These are phyloP conservation scores for Crenuchus spilurus DNA, from an alignment of 2,797 vertebrate genomes.

Conservation along the genomic window DNA sequence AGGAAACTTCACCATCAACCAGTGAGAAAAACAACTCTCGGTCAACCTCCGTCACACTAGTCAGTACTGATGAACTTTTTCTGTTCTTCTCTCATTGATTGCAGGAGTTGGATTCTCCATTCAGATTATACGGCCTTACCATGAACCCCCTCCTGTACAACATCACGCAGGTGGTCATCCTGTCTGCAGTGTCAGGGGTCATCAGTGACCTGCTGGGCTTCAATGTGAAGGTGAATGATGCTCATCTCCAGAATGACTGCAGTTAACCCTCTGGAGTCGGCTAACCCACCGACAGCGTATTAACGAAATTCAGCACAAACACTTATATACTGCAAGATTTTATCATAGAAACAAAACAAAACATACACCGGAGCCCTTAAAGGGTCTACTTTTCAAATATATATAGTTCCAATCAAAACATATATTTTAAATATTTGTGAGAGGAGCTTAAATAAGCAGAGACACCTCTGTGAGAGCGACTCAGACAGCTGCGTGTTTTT, in stretches of 20 bases:
- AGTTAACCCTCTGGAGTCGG: too few relatives aligned
- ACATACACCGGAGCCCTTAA: too few relatives aligned
- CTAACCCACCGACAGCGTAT: too few relatives aligned
- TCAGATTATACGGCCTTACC: conserved; percentile 93
- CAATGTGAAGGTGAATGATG: conserved; percentile 89
- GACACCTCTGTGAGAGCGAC: too few relatives aligned
- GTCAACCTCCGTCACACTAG: not conserved
- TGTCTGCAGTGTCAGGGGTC: conserved; percentile 96
- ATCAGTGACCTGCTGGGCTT: conserved; percentile 98
- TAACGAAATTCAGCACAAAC: too few relatives aligned
- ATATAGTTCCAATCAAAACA: too few relatives aligned
- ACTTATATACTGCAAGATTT: too few relatives aligned
- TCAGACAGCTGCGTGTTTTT: too few relatives aligned
- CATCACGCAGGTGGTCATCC: conserved; percentile 97
- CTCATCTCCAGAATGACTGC: not conserved
- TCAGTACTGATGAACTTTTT: not conserved
- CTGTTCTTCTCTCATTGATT: not conserved
- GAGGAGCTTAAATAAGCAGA: too few relatives aligned
- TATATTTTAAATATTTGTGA: too few relatives aligned
- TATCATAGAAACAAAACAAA: too few relatives aligned
- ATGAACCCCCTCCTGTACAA: conserved; percentile 99
- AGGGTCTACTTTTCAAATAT: too few relatives aligned
- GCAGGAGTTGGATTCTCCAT: conserved; percentile 94
- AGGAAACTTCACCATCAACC: not conserved
- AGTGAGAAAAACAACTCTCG: not conserved